These are phyloP conservation scores for Ahaetulla prasina DNA, from an alignment of 2,113 vertebrate species.

Conservation along the genomic window DNA sequence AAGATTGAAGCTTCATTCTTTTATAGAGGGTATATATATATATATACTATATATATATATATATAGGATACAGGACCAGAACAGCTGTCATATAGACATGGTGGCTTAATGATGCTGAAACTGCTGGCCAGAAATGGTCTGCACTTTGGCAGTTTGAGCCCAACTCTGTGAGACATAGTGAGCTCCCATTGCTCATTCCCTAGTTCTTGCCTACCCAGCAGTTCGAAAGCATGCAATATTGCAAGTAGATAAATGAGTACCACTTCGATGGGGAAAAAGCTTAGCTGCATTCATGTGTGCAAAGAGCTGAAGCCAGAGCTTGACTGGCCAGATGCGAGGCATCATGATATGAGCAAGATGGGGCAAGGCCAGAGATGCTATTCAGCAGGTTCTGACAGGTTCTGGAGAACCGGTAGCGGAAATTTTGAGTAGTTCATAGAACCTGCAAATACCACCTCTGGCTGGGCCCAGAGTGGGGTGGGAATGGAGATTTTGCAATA, in stretches of 20 bases:
- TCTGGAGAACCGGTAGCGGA: too few relatives aligned
- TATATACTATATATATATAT: too few relatives aligned
- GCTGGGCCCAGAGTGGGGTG: too few relatives aligned
- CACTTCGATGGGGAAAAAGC: background rate
- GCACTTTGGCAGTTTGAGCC: background rate
- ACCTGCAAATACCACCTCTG: too few relatives aligned
- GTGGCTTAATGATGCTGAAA: background rate
- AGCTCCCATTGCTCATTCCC: too few relatives aligned
- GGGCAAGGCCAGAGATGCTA: background rate
- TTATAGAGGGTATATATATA: background rate
- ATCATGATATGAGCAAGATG: background rate
- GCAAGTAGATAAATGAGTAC: background rate
- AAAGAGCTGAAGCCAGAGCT: background rate
- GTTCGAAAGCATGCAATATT: background rate
- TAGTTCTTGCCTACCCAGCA: background rate
- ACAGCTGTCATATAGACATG: too few relatives aligned
- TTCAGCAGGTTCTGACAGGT: too few relatives aligned
- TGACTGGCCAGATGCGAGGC: background rate
- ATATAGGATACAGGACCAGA: too few relatives aligned
- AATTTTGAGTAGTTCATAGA: too few relatives aligned
- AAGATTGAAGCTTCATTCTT: background rate
- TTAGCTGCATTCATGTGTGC: background rate
- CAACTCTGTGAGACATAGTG: background rate
- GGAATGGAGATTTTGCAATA: too few relatives aligned
- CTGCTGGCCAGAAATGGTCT: background rate